Evolutionary conservation across 2,113 vertebrate species (phyloP), one percentile per base, ranked within the genome.

Genomic region (Phoxinus phoxinus): DNA sequence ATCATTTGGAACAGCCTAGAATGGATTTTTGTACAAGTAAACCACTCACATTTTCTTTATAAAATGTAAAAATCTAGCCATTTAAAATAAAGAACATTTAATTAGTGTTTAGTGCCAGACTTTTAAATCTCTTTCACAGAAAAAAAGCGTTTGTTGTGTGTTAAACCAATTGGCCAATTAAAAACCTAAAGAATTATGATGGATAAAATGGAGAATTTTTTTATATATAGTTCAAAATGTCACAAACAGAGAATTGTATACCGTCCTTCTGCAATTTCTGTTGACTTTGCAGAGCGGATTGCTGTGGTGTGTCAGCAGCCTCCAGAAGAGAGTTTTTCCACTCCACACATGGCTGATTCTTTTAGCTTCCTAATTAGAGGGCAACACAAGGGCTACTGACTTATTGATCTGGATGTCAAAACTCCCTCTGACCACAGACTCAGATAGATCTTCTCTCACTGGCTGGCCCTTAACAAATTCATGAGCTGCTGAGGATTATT

Each of bases 341-440:
- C 87, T 90, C 84, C 89, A 89, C 91, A 93, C 91, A 92, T 86
- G 91, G 89, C 91, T 85, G 92, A 92, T 86, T 90, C 91, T 88
- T 93, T 94, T 93, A 93, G 91, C 92, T 92, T 92, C 92, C 93
- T 94, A 93, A 95, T 95, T 94, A 94, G 93, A 91, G 93, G 85
- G 92, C 93, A 94, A 93, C 91, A 93, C 93, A 94, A 93, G 94
- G 93, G 91, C 93, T 91, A 93, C 94, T 94, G 94, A 88, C 91
- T 95, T 95, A 95, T 95, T 94, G 94, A 95, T 95, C 94, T 19
- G 23, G 91, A 88, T 90, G 94, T 94, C 94, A 94, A 91, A 91
- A 90, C 93, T 91, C 87, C 48, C 92, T 93, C 91, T 93, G 90
- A 93, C 87, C 92, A 91, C 91, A 93, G 91, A 87, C 86, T 84